Evolutionary conservation across 2,888 invertebrate genomes (phyloP).

Genomic region (Punctoribates punctum): DNA sequence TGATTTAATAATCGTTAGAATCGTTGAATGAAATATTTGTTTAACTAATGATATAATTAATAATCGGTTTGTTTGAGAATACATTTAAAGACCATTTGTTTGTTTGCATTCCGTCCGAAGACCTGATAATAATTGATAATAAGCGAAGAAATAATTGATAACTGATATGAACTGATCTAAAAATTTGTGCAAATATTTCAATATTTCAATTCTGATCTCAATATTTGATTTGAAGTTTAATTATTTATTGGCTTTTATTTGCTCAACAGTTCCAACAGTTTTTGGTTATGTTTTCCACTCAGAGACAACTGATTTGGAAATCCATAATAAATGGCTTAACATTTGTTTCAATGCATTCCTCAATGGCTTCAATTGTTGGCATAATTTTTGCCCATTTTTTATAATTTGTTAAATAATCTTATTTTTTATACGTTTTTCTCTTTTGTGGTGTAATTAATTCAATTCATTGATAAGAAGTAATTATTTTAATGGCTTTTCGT

Average conservation of each 20-base stretch:
- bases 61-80: too few species aligned
- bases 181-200: not conserved
- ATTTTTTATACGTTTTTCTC: not conserved
- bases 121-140: not conserved
- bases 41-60: too few species aligned
- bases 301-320: not conserved
- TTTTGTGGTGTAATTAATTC: not conserved
- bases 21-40: too few species aligned
- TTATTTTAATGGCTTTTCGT: conserved; percentile 1
- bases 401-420: not conserved
- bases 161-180: not conserved
- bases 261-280: conserved; percentile 33
- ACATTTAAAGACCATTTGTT: not conserved
- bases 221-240: not conserved
- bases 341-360: conserved; percentile 10
- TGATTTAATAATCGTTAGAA: too few species aligned
- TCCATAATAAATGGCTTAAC: conserved; percentile 1
- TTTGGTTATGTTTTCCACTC: not conserved
- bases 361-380: not conserved
- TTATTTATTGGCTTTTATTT: conserved; percentile 11
- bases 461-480: not conserved
- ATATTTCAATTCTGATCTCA: not conserved
- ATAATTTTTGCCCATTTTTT: not conserved
- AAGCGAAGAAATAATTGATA: not conserved
- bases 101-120: conserved; percentile 21